Conservation (phyloP, 2,113 vertebrate species). For the Astur gentilis region DNA sequence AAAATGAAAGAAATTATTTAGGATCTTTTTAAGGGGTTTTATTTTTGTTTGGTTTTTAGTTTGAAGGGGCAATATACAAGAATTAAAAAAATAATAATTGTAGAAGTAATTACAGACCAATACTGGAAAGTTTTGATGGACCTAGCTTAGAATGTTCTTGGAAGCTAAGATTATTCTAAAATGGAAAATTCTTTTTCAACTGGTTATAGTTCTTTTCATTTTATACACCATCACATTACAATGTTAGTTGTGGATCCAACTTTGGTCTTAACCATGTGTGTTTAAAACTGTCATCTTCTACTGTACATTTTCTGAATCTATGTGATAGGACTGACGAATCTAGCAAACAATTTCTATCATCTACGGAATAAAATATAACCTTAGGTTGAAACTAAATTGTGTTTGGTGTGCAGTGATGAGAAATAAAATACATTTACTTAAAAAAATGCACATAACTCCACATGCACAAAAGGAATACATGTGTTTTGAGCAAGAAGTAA, state of each 20-base stretch:
- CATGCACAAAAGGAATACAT: not conserved
- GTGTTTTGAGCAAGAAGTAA: not conserved
- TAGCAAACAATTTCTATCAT: not conserved
- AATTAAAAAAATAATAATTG: not conserved
- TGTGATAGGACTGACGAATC: not conserved
- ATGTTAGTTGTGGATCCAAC: not conserved
- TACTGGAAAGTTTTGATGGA: not conserved
- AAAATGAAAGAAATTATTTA: not conserved
- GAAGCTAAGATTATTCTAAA: not conserved
- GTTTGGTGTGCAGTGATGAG: not conserved
- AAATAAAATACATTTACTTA: not conserved
- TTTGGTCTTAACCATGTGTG: not conserved
- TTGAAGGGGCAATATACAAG: not conserved
- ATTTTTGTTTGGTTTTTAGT: not conserved
- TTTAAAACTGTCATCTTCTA: not conserved
- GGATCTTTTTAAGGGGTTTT: not conserved
- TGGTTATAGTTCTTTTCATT: not conserved
- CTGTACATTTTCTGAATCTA: not conserved
- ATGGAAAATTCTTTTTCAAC: not conserved
- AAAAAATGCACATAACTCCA: not conserved
- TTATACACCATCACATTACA: not conserved
- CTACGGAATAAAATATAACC: not conserved
- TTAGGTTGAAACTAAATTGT: not conserved
- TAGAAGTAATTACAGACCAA: not conserved
- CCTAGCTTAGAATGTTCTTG: not conserved